These are phyloP conservation scores for Ctenicera cuprea DNA, from an alignment of 2,888 invertebrate genomes.

Conservation along the genomic window DNA sequence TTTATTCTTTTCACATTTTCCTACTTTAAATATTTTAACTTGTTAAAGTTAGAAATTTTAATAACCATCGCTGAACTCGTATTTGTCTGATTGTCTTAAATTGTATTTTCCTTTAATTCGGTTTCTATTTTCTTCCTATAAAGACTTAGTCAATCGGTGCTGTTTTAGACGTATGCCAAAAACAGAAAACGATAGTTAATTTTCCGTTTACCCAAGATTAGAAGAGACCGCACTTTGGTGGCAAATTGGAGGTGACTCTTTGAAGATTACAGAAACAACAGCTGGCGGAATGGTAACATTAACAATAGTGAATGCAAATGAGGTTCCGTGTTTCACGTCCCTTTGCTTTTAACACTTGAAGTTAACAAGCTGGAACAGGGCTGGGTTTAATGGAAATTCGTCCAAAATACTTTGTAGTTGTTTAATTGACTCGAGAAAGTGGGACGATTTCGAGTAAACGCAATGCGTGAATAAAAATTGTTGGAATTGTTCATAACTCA, in stretches of 20 bases:
- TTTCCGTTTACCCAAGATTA: constrained; percentile 10
- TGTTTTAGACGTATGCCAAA: background rate
- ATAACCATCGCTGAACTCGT: no score
- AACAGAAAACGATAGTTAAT: constrained; percentile 9
- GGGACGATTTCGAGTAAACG: no score
- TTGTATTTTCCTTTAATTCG: no score
- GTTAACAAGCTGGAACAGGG: constrained; percentile 38
- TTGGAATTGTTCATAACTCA: no score
- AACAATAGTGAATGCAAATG: constrained; percentile 45
- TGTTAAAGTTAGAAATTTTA: no score
- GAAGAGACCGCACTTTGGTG: background rate
- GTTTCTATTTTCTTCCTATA: background rate
- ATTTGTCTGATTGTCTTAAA: no score
- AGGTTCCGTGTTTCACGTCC: constrained; percentile 36
- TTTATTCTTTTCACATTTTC: no score
- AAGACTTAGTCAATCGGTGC: background rate
- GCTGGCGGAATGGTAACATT: constrained; percentile 33
- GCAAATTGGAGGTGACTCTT: constrained; percentile 36
- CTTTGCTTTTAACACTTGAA: constrained; percentile 45
- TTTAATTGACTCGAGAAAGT: background rate
- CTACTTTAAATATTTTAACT: no score
- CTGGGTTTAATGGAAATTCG: constrained; percentile 31
- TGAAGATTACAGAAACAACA: constrained; percentile 36
- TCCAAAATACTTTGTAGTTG: background rate
- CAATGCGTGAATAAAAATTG: no score